A percentile compares a stretch with the other conserved stretches of the same genome.
These are phyloP conservation scores for Solea solea DNA, from an alignment of 2,113 vertebrate species.

Conservation along the genomic window DNA sequence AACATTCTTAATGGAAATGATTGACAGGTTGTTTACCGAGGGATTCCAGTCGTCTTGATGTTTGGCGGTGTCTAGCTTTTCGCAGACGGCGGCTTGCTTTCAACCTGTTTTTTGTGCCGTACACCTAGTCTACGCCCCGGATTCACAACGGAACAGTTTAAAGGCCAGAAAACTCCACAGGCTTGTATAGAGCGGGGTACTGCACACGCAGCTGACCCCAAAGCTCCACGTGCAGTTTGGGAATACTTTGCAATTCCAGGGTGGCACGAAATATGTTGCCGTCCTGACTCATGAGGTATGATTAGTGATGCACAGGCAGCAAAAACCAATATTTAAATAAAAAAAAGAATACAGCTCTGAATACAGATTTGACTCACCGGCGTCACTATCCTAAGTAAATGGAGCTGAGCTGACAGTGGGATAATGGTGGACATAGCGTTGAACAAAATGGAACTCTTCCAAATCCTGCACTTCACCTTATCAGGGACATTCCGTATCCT, in stretches of 20 bases:
- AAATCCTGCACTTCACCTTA: no score
- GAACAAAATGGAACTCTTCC: no score
- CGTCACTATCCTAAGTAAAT: no score
- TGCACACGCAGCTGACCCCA: background rate
- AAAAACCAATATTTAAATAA: no score
- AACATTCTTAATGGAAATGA: conserved; percentile 71
- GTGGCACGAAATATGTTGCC: no score
- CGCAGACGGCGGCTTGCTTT: conserved; percentile 11
- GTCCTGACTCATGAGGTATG: no score
- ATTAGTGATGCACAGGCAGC: no score
- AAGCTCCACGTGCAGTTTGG: background rate
- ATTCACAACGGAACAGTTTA: conserved; percentile 26
- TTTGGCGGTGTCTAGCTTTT: conserved; percentile 23
- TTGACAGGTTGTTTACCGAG: conserved; percentile 69
- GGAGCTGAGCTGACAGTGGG: no score
- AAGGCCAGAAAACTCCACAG: conserved; percentile 24
- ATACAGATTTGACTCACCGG: no score
- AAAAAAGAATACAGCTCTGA: no score
- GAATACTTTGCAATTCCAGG: background rate
- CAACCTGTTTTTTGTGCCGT: conserved; percentile 8
- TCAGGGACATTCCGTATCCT: no score
- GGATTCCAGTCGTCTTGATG: conserved; percentile 46
- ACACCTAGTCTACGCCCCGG: conserved; percentile 32
- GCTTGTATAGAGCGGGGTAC: background rate
- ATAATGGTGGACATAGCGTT: no score